phyloP scores from a whole-genome alignment of 92 coral and sea anemone genomes.

The Porites rus region DNA sequence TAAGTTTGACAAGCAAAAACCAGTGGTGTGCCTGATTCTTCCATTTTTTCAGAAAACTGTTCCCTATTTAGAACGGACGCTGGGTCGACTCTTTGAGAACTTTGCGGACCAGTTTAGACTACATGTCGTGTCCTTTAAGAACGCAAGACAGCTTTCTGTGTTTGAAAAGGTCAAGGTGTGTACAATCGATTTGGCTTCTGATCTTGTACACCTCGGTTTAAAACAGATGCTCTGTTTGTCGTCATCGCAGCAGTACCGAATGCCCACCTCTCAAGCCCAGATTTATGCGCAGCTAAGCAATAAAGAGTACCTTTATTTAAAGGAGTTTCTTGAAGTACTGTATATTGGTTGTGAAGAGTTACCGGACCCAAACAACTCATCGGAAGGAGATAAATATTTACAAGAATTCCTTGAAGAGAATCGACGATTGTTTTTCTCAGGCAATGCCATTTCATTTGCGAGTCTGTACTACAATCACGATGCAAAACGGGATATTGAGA shows the following conservation, averaged over 20 bases:
- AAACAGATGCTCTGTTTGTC: slow-evolving; percentile 43
- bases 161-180: slow-evolving; percentile 33
- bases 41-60: slow-evolving; percentile 62
- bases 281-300: slow-evolving; percentile 55
- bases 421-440: slow-evolving; percentile 80
- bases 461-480: slow-evolving; percentile 86
- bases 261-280: slow-evolving; percentile 84
- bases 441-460: slow-evolving; percentile 77
- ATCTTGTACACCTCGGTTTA: slow-evolving; percentile 69
- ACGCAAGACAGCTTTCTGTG: slow-evolving; percentile 26
- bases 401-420: slow-evolving; percentile 68
- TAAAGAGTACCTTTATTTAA: slow-evolving; percentile 71
- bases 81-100: slow-evolving; percentile 76
- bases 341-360: slow-evolving; percentile 80
- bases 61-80: slow-evolving; percentile 73
- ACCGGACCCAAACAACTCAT: slow-evolving; percentile 36
- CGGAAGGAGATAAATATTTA: slow-evolving; percentile 55
- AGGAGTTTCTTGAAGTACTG: slow-evolving; percentile 74
- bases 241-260: slow-evolving; percentile 49
- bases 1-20: slow-evolving; percentile 85
- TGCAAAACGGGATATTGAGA: slow-evolving; percentile 75
- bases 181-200: slow-evolving; percentile 55
- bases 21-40: slow-evolving; percentile 80
- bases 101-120: slow-evolving; percentile 71
- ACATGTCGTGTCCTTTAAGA: slow-evolving; percentile 59